Evolutionary conservation across 2,888 invertebrate genomes (phyloP).

Genomic region (Muscina levida): DNA sequence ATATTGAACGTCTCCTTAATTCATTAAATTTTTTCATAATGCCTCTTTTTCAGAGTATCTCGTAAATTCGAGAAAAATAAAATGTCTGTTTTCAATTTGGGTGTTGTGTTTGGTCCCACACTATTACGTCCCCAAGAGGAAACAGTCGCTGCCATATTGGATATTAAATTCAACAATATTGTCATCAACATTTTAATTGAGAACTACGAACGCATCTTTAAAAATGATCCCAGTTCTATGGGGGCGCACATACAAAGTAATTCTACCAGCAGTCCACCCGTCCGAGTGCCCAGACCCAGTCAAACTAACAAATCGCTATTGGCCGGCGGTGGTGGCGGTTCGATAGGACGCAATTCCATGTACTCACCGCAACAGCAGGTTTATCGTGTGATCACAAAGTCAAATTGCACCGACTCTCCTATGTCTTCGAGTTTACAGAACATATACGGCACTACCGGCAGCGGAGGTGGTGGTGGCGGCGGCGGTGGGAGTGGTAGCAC

Average conservation of each 20-base stretch:
- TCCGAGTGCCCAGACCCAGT: conserved; percentile 76
- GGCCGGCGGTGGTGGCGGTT: conserved; percentile 63
- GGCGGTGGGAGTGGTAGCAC: conserved; percentile 66
- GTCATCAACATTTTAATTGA: conserved; percentile 98
- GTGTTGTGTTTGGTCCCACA: conserved; percentile 99
- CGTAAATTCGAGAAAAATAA: conserved; percentile 92
- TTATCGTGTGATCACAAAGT: conserved; percentile 77
- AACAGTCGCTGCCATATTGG: conserved; percentile 98
- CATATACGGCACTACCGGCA: conserved; percentile 71
- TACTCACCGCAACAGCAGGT: conserved; percentile 79
- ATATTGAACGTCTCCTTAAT: no score
- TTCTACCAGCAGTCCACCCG: conserved; percentile 76
- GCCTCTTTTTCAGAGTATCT: conserved; percentile 86
- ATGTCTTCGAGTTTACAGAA: conserved; percentile 80
- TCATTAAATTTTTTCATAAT: no score
- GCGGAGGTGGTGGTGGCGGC: conserved; percentile 67
- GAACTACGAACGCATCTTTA: conserved; percentile 89
- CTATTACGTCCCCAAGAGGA: conserved; percentile 96
- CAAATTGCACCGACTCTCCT: conserved; percentile 78
- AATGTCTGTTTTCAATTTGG: conserved; percentile 98
- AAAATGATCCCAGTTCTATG: conserved; percentile 77
- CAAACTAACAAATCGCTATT: conserved; percentile 69
- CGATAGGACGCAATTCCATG: conserved; percentile 74
- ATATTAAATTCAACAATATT: conserved; percentile 99
- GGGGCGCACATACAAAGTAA: conserved; percentile 65